A percentile compares a stretch with the other conserved stretches of the same genome.
These are phyloP conservation scores for Geophilus truncorum DNA, from an alignment of 2,888 invertebrate genomes.

Conservation along the genomic window DNA sequence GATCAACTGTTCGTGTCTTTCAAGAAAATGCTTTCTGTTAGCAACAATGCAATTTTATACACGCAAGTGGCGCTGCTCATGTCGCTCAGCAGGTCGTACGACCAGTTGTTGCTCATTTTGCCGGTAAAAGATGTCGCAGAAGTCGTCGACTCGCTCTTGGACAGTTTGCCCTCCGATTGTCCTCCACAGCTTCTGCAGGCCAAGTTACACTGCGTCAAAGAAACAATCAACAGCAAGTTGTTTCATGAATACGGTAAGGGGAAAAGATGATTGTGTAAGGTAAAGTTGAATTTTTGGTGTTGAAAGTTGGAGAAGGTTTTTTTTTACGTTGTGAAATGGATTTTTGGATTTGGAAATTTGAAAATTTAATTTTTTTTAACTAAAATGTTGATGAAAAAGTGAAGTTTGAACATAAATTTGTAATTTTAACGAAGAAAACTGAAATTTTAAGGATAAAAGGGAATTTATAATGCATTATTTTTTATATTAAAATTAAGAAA, in stretches of 20 bases:
- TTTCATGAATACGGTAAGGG: constrained; percentile 68
- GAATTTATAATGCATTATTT: too few relatives aligned
- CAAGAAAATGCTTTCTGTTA: constrained; percentile 62
- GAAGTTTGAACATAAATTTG: too few relatives aligned
- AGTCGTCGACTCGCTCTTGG: constrained; percentile 72
- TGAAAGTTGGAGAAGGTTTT: too few relatives aligned
- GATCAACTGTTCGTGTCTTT: constrained; percentile 61
- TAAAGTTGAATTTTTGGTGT: too few relatives aligned
- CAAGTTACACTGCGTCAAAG: constrained; percentile 74
- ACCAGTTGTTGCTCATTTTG: constrained; percentile 61
- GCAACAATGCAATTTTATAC: constrained; percentile 62
- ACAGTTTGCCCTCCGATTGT: constrained; percentile 64
- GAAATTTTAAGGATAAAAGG: too few relatives aligned
- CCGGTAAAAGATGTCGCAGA: constrained; percentile 68
- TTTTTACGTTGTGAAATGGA: too few relatives aligned
- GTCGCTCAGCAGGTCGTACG: constrained; percentile 76
- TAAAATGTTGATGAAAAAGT: too few relatives aligned
- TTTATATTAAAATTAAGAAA: too few relatives aligned
- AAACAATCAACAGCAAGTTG: constrained; percentile 67
- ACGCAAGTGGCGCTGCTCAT: constrained; percentile 76
- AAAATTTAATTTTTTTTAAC: constrained; percentile 11
- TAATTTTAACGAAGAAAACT: too few relatives aligned
- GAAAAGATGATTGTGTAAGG: too few relatives aligned
- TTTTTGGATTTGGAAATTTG: too few relatives aligned
- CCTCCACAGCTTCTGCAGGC: constrained; percentile 69